Percentiles rank a stretch among this genome's conserved stretches.
Evolutionary conservation across 2,888 invertebrate species (phyloP).

Genomic region (Ornithoptera priamus): DNA sequence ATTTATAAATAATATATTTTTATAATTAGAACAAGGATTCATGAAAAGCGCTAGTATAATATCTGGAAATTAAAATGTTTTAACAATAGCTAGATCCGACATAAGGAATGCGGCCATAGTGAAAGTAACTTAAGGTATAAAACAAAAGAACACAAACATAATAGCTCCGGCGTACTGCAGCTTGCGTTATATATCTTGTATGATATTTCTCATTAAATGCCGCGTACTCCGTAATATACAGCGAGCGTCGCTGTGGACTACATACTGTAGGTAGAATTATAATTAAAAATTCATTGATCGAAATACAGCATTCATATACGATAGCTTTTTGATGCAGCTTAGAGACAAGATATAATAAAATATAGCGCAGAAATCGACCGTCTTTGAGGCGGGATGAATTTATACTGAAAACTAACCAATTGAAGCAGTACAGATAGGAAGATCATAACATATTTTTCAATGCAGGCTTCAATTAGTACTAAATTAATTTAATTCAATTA

Average conservation of each 20-base stretch:
- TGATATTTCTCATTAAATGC: slow-evolving; percentile 28
- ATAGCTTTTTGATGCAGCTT: neutral
- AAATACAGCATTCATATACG: neutral
- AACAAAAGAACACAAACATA: slow-evolving; percentile 28
- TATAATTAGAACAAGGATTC: too few relatives aligned
- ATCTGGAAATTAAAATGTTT: slow-evolving; percentile 24
- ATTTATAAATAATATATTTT: too few relatives aligned
- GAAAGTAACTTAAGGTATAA: slow-evolving; percentile 21
- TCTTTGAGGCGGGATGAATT: too few relatives aligned
- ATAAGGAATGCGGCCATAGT: slow-evolving; percentile 13
- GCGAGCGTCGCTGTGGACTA: slow-evolving; percentile 1
- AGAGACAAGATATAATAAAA: too few relatives aligned
- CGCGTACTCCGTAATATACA: slow-evolving; percentile 10
- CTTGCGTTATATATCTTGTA: neutral
- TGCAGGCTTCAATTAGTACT: too few relatives aligned
- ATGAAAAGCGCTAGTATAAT: slow-evolving; percentile 14
- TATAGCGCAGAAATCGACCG: too few relatives aligned
- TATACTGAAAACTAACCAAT: too few relatives aligned
- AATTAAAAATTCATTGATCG: neutral
- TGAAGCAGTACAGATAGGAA: too few relatives aligned
- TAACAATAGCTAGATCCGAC: slow-evolving; percentile 24
- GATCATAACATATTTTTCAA: too few relatives aligned
- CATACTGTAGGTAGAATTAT: neutral
- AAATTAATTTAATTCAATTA: too few relatives aligned
- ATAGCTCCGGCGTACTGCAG: slow-evolving; percentile 21